These are phyloP conservation scores for Panorpa germanica DNA, from an alignment of 2,888 invertebrate genomes.

Conservation along the genomic window DNA sequence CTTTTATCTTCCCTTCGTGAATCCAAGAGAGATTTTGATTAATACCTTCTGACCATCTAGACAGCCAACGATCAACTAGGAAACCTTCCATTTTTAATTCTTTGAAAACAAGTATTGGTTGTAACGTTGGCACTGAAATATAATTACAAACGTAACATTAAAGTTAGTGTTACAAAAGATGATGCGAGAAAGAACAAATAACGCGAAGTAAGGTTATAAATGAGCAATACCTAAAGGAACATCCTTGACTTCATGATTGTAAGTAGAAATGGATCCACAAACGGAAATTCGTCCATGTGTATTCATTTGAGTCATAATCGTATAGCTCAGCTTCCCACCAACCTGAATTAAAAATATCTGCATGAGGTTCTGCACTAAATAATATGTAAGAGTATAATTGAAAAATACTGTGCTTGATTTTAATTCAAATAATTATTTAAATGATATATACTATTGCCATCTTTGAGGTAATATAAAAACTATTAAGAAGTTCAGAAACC, in stretches of 20 bases:
- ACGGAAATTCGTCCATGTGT: conserved; percentile 36
- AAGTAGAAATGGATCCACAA: conserved; percentile 44
- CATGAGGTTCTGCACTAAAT: too few relatives aligned
- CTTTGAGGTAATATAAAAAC: neutral
- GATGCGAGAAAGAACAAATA: neutral
- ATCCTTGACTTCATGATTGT: conserved; percentile 31
- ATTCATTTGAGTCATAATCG: conserved; percentile 40
- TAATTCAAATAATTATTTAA: too few relatives aligned
- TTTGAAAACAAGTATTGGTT: conserved; percentile 30
- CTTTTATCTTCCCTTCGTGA: conserved; percentile 46
- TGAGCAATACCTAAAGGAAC: conserved; percentile 25
- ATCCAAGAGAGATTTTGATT: conserved; percentile 40
- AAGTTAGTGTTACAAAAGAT: neutral
- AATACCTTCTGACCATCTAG: conserved; percentile 41
- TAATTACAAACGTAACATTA: too few relatives aligned
- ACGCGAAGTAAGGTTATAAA: conserved; percentile 1
- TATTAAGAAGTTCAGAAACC: too few relatives aligned
- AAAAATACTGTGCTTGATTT: too few relatives aligned
- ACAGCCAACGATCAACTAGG: conserved; percentile 28
- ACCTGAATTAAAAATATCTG: conserved; percentile 20
- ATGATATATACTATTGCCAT: too few relatives aligned
- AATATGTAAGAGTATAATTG: too few relatives aligned
- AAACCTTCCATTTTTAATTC: conserved; percentile 44
- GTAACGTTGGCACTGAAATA: too few relatives aligned
- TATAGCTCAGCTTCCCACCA: conserved; percentile 41